Conservation (phyloP, 1,140 invertebrate genomes). For the Leptonema lineaticorne region DNA sequence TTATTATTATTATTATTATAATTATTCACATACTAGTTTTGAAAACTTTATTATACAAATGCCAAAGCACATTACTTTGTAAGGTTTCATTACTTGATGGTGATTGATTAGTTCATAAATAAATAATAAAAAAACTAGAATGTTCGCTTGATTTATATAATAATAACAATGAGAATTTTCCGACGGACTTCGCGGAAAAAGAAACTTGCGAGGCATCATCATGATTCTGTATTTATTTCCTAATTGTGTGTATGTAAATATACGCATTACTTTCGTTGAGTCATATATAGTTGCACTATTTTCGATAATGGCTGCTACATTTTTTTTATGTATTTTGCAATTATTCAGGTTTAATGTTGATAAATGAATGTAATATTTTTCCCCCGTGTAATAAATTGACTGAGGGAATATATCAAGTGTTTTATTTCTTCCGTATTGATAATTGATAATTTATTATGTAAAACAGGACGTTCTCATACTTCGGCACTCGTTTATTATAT, state of each 20-base stretch:
- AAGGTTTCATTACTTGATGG: conserved; percentile 36
- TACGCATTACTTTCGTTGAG: neutral
- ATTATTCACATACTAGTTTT: conserved; percentile 38
- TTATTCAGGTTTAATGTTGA: conserved; percentile 19
- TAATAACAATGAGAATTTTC: no score
- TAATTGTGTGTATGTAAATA: no score
- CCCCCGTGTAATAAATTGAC: conserved; percentile 22
- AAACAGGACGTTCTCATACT: no score
- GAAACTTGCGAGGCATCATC: no score
- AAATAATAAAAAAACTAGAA: no score
- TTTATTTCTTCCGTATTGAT: neutral
- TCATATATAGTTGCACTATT: conserved; percentile 6
- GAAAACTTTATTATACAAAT: conserved; percentile 40
- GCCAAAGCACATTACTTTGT: conserved; percentile 41
- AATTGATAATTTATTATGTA: neutral
- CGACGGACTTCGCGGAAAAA: no score
- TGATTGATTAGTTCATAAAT: conserved; percentile 24
- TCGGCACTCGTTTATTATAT: no score
- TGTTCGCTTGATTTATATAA: no score
- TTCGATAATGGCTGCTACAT: conserved; percentile 12
- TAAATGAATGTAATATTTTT: conserved; percentile 20
- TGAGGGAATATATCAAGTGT: neutral
- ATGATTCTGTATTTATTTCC: no score
- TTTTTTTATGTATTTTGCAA: conserved; percentile 15
- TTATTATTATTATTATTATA: conserved; percentile 29